Base-by-base conservation (phyloP, 2,888 invertebrate species). In the Lithophane semibrunnea region DNA sequence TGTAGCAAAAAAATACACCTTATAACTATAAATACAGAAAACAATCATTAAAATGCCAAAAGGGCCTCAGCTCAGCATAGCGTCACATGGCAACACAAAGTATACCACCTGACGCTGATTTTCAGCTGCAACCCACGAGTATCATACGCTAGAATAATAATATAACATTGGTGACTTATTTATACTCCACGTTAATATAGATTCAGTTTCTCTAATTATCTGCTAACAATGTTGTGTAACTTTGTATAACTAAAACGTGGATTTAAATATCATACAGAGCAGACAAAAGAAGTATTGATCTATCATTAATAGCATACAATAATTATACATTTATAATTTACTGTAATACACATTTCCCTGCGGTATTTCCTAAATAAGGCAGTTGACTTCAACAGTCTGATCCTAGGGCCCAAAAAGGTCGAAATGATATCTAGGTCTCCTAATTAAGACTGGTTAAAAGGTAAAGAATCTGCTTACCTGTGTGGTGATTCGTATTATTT, bases 361-460 rank as follows among this genome's bases (percentile, higher is more conserved):
- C 21, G 79, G 47, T 64, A 37, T 29, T 42, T 72, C 18, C 3
- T 52, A 44, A 72, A 80, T 13, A 29, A 68, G 8, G 18, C 29
- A 37, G 78, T 78, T 52, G 44, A 61, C n/a, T 44, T 44, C 8
- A 61, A 61, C 44, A 44, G 0, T 42, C 13, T 21, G 42, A 13
- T 72, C 10, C 63, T 7, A 44, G 56, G 64, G 80, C 58, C 49
- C 56, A 52, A 72, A 72, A 52, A 52, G 49, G 56, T 58, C 13
- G 49, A 37, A 65, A n/a, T 65, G 1, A 1, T 80, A 52, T 73
- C 49, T 58, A 79, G 63, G 49, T 64, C 10, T 61, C 37, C 70
- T n/a, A 64, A 63, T 79, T 71, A 72, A n/a, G 29, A 21, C 7
- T 73, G 37, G 37, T 65, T 9, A 12, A 61, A 78, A 18, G n/a